Percentiles rank a stretch among this genome's conserved stretches.
Evolutionary conservation across 2,888 invertebrate genomes (phyloP).

Genomic region (Quadriops clusia): DNA sequence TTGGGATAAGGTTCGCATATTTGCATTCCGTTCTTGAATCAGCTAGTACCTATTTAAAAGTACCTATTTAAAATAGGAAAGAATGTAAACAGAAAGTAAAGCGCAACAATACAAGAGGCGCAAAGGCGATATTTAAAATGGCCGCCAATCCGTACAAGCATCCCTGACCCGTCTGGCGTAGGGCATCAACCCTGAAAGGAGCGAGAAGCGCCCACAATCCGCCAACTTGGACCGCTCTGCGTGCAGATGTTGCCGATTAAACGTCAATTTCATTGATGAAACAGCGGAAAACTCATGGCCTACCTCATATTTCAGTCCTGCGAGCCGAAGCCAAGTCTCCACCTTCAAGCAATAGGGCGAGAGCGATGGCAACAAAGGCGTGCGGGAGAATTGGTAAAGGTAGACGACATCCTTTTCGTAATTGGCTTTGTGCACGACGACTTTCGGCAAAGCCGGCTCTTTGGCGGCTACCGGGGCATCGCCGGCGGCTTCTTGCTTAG

Average conservation of each 20-base stretch:
- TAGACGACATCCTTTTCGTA: slow-evolving; percentile 89
- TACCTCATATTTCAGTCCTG: slow-evolving; percentile 90
- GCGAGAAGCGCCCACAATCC: not conserved
- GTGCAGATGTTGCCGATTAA: not conserved
- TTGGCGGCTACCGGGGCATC: slow-evolving; percentile 43
- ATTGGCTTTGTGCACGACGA: slow-evolving; percentile 73
- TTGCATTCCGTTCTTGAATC: too few species aligned
- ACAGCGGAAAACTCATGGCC: too few species aligned
- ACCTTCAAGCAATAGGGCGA: slow-evolving; percentile 92
- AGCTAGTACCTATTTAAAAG: too few species aligned
- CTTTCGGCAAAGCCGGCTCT: slow-evolving; percentile 60
- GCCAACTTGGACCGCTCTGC: not conserved
- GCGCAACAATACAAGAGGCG: too few species aligned
- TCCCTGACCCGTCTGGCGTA: slow-evolving; percentile 17
- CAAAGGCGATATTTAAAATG: too few species aligned
- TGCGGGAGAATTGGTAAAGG: slow-evolving; percentile 86
- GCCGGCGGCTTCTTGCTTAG: slow-evolving; percentile 35
- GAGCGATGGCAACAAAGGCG: slow-evolving; percentile 77
- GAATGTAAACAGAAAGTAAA: too few species aligned
- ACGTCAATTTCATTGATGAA: too few species aligned
- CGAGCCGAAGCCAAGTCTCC: slow-evolving; percentile 88
- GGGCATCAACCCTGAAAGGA: slow-evolving; percentile 18
- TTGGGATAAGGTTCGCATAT: too few species aligned
- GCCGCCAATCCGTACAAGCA: slow-evolving; percentile 14
- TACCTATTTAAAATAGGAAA: too few species aligned